Base-by-base conservation (phyloP, 1,140 invertebrate species). In the Drosophila hydei region DNA sequence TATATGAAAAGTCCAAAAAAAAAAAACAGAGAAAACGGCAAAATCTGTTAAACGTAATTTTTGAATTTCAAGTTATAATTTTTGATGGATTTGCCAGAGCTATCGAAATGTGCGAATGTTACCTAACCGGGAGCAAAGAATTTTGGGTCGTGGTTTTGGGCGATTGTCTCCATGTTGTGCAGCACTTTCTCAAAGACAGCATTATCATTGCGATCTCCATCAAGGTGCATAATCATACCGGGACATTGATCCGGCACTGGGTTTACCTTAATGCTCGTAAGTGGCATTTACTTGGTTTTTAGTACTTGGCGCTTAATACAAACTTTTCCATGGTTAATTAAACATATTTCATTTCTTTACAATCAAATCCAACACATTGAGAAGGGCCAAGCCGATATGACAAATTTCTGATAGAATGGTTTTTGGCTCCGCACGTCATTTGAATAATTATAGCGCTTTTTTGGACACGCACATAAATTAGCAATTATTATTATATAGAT, bases 291-390 rank as follows among this genome's bases (percentile, higher is more conserved):
- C n/a, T n/a, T n/a, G n/a, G n/a, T n/a, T n/a, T n/a, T n/a, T n/a
- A n/a, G n/a, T n/a, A n/a, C n/a, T n/a, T n/a, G n/a, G n/a, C n/a
- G n/a, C n/a, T n/a, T n/a, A n/a, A n/a, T n/a, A n/a, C n/a, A n/a
- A n/a, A n/a, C n/a, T n/a, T n/a, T n/a, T n/a, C n/a, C 77, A 79
- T 79, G 21, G 25, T 30, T n/a, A 11, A 3, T 7, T 23, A 11
- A 42, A 42, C 2, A 42, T 16, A 1, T 16, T 11, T 16, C 58
- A 47, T 54, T n/a, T 16, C 12, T 5, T 25, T 11, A n/a, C 3
- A 16, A 11, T 11, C 14, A 27, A 42, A 27, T 27, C n/a, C 38
- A 38, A 14, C 2, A 36, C 43, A 54, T 70, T 43, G 8, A 0
- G 19, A 16, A 19, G 0, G 11, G 18, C 33, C 63, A 16, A 19